Percentiles rank a stretch among this genome's conserved stretches.
These are phyloP conservation scores for Labia minor DNA, from an alignment of 2,888 invertebrate genomes.

Conservation along the genomic window DNA sequence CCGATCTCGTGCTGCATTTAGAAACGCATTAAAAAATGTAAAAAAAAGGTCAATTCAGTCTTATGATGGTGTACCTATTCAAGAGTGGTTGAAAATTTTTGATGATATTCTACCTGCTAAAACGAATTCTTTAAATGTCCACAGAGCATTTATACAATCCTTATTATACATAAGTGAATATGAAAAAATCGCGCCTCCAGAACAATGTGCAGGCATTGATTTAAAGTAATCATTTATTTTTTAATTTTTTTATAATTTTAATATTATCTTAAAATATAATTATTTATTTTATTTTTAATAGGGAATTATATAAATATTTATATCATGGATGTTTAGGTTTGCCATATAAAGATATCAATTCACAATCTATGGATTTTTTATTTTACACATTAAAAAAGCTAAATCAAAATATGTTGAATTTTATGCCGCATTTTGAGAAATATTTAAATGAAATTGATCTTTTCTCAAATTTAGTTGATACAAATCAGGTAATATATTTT, in stretches of 20 bases:
- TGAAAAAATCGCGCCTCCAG: not conserved
- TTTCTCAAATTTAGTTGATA: too few relatives aligned
- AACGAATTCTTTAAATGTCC: not conserved
- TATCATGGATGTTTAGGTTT: not conserved
- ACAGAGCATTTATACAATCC: not conserved
- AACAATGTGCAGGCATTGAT: not conserved
- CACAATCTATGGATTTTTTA: not conserved
- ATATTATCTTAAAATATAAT: not conserved
- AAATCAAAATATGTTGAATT: not conserved
- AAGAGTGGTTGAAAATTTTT: not conserved
- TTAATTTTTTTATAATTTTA: not conserved
- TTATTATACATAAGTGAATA: not conserved
- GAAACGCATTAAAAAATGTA: not conserved
- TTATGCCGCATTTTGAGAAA: too few relatives aligned
- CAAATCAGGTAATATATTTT: too few relatives aligned
- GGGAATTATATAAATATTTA: not conserved
- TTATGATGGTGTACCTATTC: not conserved
- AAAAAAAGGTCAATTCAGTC: not conserved
- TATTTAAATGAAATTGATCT: too few relatives aligned
- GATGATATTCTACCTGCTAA: not conserved
- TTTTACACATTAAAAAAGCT: not conserved
- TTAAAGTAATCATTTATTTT: not conserved
- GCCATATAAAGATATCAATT: not conserved
- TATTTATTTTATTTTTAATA: not conserved
- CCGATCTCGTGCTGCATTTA: not conserved